Evolutionary conservation across 2,888 invertebrate species (phyloP).

Genomic region (Erebia epiphron): DNA sequence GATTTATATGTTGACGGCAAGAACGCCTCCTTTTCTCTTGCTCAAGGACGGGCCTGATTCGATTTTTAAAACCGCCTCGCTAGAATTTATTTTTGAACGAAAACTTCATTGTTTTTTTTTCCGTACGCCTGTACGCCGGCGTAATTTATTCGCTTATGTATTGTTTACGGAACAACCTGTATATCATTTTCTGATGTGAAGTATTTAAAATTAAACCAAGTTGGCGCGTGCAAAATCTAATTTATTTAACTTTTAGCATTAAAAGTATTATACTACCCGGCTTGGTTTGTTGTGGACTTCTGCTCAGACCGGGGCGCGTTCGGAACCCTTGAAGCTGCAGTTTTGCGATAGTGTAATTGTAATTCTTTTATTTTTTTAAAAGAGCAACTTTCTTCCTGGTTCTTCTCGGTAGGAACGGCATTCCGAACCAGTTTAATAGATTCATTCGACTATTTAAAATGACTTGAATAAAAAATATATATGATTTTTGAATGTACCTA

Average conservation of each 20-base stretch:
- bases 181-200: conserved; percentile 9
- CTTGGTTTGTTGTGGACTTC: too few species aligned
- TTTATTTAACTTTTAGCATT: neutral
- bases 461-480: too few species aligned
- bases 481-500: too few species aligned
- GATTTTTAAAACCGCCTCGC: conserved; percentile 78
- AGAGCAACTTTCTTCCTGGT: too few species aligned
- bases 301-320: too few species aligned
- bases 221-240: conserved; percentile 3
- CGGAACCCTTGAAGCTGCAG: too few species aligned
- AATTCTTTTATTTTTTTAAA: too few species aligned
- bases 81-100: conserved; percentile 40
- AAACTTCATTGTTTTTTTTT: conserved; percentile 48
- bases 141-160: conserved; percentile 33
- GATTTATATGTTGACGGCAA: conserved; percentile 83
- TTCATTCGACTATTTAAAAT: too few species aligned
- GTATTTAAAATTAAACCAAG: neutral
- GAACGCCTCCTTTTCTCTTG: conserved; percentile 70
- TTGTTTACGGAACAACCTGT: conserved; percentile 24
- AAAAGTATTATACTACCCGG: too few species aligned
- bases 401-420: too few species aligned
- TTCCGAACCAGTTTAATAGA: too few species aligned
- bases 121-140: conserved; percentile 28
- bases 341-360: too few species aligned
- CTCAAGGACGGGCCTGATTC: conserved; percentile 81